phyloP scores from a whole-genome alignment of 1,140 invertebrate genomes.

The Bradysia coprophila region DNA sequence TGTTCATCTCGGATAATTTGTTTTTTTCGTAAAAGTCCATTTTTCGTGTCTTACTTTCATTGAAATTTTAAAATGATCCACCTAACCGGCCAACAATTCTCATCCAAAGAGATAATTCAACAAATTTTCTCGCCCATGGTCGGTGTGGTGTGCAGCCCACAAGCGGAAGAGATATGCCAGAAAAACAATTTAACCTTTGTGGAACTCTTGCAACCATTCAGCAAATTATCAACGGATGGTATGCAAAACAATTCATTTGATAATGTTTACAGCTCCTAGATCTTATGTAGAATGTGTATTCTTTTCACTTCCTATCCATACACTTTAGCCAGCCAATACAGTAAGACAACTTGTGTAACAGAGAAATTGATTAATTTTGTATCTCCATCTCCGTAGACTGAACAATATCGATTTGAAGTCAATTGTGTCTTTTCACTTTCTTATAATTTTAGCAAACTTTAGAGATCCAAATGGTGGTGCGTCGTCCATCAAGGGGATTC shows the following conservation, averaged over 20 bases:
- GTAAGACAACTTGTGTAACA: slow-evolving; percentile 4
- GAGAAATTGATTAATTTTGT: background rate
- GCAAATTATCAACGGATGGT: slow-evolving; percentile 60
- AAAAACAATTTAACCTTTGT: slow-evolving; percentile 84
- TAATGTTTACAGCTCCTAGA: too few relatives aligned
- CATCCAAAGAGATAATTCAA: slow-evolving; percentile 71
- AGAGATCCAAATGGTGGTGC: slow-evolving; percentile 60
- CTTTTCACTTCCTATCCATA: slow-evolving; percentile 1
- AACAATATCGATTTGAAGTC: too few relatives aligned
- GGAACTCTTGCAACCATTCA: slow-evolving; percentile 81
- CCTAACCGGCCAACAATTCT: slow-evolving; percentile 23
- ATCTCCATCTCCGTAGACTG: background rate
- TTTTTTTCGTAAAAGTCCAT: too few relatives aligned
- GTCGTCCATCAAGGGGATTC: slow-evolving; percentile 57
- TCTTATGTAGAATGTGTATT: slow-evolving; percentile 2
- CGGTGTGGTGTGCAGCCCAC: slow-evolving; percentile 61
- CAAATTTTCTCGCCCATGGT: slow-evolving; percentile 77
- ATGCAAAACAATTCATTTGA: too few relatives aligned
- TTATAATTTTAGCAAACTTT: slow-evolving; percentile 45
- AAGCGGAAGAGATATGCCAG: slow-evolving; percentile 64
- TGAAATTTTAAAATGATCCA: slow-evolving; percentile 24
- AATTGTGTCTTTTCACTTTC: slow-evolving; percentile 2
- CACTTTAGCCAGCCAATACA: slow-evolving; percentile 5
- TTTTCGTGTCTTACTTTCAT: too few relatives aligned
- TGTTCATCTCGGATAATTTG: too few relatives aligned